These are phyloP conservation scores for Haemorhous mexicanus DNA, from an alignment of 2,113 vertebrate genomes.

Conservation along the genomic window DNA sequence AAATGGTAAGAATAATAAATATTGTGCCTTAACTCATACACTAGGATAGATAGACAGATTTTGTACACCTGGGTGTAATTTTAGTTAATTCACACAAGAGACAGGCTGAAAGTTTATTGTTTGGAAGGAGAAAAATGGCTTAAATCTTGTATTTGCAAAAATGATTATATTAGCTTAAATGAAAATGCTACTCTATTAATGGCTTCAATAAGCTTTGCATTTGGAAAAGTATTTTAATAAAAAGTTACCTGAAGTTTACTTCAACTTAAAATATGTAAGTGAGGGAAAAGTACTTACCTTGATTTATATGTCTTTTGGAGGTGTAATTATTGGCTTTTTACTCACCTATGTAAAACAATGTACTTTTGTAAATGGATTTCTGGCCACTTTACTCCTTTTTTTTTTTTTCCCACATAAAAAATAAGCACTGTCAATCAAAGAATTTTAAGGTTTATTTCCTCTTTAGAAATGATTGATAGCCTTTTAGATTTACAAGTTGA, in stretches of 20 bases:
- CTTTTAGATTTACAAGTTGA: constrained; percentile 89
- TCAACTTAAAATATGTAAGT: constrained; percentile 79
- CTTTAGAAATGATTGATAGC: constrained; percentile 86
- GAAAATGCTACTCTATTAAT: constrained; percentile 76
- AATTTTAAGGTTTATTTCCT: constrained; percentile 87
- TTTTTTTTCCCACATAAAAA: constrained; percentile 73
- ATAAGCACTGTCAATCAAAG: constrained; percentile 86
- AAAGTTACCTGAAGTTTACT: constrained; percentile 79
- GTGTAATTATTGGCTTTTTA: constrained; percentile 86
- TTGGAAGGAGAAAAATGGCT: constrained; percentile 67
- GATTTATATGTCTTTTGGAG: constrained; percentile 83
- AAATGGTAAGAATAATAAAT: constrained; percentile 81
- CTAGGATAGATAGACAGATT: constrained; percentile 70
- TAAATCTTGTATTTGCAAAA: constrained; percentile 76
- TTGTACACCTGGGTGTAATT: constrained; percentile 77
- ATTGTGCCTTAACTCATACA: constrained; percentile 74
- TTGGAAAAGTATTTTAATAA: constrained; percentile 75
- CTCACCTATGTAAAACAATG: constrained; percentile 85
- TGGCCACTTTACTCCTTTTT: constrained; percentile 79
- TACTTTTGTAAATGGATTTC: constrained; percentile 87
- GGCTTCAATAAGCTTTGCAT: constrained; percentile 70
- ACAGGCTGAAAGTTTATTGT: constrained; percentile 76
- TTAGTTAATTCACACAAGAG: constrained; percentile 79
- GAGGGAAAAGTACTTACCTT: constrained; percentile 79
- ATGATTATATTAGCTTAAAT: constrained; percentile 77